Base-by-base conservation (phyloP, 2,113 vertebrate genomes). In the Anarhynchus alexandrinus region DNA sequence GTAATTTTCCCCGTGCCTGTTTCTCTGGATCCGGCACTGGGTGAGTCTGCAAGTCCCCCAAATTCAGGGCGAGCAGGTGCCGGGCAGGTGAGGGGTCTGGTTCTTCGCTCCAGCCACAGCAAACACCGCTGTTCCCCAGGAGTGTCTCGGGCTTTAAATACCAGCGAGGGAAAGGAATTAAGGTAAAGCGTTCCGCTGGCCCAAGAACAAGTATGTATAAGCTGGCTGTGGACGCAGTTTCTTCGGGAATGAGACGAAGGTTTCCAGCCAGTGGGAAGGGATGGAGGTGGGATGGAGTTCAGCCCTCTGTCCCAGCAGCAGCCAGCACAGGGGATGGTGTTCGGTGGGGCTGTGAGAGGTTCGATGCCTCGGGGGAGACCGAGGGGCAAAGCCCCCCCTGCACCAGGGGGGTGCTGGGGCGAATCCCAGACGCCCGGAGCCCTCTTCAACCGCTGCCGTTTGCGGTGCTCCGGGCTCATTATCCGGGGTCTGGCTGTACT, bases 1-100 rank as follows among this genome's bases (percentile, higher is more conserved):
- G 8, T 14, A 7, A 2, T 16, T 52, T 15, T 42, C 52, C 65
- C 58, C 2, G 0, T 26, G 72, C 34, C 17, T 1, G 0, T 57
- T 74, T 19, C 85, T 42, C 72, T 17, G 15, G 27, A 13, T 36
- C 59, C 0, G 0, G 9, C 4, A 2, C 7, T 4, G 2, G 51
- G 12, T 21, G n/a, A 27, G 18, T 49, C n/a, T 57, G 55, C 2
- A 21, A 22, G 67, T 4, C 65, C 36, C 65, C 47, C 67, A n/a
- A 0, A 16, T 6, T n/a, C 20, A 3, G 32, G 11, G 61, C 40
- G 6, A 6, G 45, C 11, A 6, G 42, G 43, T 47, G 70, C 9
- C 30, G 9, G 7, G 80, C 58, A 21, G 55, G 67, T 25, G 87
- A 5, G 11, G 72, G 58, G 21, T 30, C 40, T 21, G 22, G 25